Evolutionary conservation across 2,888 invertebrate genomes (phyloP), one percentile per base, ranked within the genome.

Genomic region (Parapristionchus giblindavisi): DNA sequence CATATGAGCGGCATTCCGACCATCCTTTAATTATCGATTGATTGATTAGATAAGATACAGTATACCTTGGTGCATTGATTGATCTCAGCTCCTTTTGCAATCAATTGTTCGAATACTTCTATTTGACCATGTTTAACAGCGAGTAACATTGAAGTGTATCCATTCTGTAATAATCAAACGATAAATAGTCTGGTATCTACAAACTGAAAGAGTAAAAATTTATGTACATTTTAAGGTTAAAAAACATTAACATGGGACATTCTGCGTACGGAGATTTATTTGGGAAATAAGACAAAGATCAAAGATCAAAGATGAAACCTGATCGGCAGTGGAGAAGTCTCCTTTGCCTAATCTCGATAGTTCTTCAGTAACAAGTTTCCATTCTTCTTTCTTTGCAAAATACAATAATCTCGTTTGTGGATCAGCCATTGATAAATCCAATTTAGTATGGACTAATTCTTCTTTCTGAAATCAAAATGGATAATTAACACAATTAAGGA

Each of bases 1-100:
- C 89, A 96, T 93, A 90, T 98, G 97, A 73, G 96, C 92, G 43
- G 93, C 94, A 90, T 95, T 96, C 91, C 94, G 93, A 89, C 95
- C 95, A 89, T 98, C 98, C 97, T 98, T 91, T 34, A 48, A 74
- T 54, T 11, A 8, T 32, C 1, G 21, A 48, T 29, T 11, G 43
- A 48, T 66, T 58, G 14, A 24, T 3, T 11, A 75, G 8, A 36
- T 36, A n/a, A 34, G 32, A 34, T 56, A 40, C 11, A 34, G 32
- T 68, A 21, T 24, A 79, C 83, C 77, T 85, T 87, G 8, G 84
- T 84, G 29, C 76, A 80, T 51, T 77, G 77, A 60, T 83, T 88
- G 38, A 90, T 80, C 70, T 88, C 86, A 8, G 88, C 89, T 5
- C 90, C 89, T 11, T 89, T 83, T 21, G 89, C 88, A 34, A 90